These are phyloP conservation scores for Bubo bubo DNA, from an alignment of 2,113 vertebrate genomes.

Conservation along the genomic window DNA sequence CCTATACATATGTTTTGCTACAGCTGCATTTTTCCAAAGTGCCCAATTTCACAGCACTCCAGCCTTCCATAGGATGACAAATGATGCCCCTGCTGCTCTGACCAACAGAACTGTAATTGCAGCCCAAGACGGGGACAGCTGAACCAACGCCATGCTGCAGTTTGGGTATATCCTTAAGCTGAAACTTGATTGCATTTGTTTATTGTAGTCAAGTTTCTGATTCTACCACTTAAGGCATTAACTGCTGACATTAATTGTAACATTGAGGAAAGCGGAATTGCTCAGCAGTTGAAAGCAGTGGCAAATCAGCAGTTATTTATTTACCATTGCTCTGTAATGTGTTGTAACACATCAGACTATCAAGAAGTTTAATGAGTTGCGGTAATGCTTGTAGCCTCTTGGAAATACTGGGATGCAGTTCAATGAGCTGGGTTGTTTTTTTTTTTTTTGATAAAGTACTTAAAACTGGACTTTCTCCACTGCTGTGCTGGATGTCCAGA, in stretches of 20 bases:
- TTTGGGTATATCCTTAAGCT: not conserved
- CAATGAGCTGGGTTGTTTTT: not conserved
- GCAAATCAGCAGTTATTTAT: constrained; percentile 60
- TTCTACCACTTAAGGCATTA: constrained; percentile 35
- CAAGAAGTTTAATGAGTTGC: constrained; percentile 43
- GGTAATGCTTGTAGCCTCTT: not conserved
- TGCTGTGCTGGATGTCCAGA: not conserved
- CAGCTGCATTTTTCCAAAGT: constrained; percentile 64
- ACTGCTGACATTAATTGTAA: constrained; percentile 39
- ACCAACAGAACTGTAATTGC: constrained; percentile 58
- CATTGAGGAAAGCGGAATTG: constrained; percentile 24
- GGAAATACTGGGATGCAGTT: not conserved
- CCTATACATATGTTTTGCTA: constrained; percentile 64
- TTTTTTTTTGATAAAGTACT: not conserved
- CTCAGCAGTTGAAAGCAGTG: constrained; percentile 34
- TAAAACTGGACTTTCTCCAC: not conserved
- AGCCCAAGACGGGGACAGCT: not conserved
- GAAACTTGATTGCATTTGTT: constrained; percentile 13
- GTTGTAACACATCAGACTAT: not conserved
- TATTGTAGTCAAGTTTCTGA: not conserved
- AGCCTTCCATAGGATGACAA: constrained; percentile 60
- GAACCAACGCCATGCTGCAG: not conserved
- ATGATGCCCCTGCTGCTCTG: constrained; percentile 48
- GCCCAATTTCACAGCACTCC: constrained; percentile 55
- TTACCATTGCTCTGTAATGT: constrained; percentile 12